These are phyloP conservation scores for Scyliorhinus canicula DNA, from an alignment of 2,797 vertebrate genomes.

Conservation along the genomic window DNA sequence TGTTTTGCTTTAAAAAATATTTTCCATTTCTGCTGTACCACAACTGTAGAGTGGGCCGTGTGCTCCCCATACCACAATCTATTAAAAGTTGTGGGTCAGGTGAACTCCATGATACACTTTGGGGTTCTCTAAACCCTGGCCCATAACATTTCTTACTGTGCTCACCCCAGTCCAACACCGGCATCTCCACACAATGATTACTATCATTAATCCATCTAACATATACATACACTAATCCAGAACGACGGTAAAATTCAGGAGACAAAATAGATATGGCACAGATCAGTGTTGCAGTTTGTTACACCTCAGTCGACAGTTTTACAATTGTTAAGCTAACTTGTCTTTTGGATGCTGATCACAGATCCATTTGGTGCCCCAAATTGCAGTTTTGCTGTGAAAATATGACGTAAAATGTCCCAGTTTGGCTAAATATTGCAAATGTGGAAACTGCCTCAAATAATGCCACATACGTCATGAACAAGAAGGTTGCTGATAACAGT, in stretches of 20 bases:
- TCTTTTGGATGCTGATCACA: neutral
- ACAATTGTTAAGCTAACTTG: neutral
- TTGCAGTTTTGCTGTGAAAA: neutral
- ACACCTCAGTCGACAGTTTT: neutral
- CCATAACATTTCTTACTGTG: too few relatives aligned
- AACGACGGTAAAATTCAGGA: neutral
- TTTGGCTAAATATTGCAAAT: neutral
- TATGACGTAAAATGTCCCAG: neutral
- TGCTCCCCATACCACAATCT: too few relatives aligned
- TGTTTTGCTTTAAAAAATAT: too few relatives aligned
- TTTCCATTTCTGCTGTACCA: too few relatives aligned
- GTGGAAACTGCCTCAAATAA: neutral
- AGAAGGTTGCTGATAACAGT: neutral
- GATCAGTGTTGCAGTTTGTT: neutral
- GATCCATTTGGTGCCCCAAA: too few relatives aligned
- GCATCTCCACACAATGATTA: too few relatives aligned
- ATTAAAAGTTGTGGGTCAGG: too few relatives aligned
- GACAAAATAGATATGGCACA: neutral
- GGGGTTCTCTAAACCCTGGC: too few relatives aligned
- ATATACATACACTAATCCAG: neutral
- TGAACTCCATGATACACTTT: too few relatives aligned
- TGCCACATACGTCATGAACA: neutral
- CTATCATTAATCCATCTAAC: neutral
- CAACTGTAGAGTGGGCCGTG: too few relatives aligned
- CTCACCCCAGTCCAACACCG: too few relatives aligned